Conservation (phyloP, 2,888 invertebrate species). For the Isoperla grammatica region DNA sequence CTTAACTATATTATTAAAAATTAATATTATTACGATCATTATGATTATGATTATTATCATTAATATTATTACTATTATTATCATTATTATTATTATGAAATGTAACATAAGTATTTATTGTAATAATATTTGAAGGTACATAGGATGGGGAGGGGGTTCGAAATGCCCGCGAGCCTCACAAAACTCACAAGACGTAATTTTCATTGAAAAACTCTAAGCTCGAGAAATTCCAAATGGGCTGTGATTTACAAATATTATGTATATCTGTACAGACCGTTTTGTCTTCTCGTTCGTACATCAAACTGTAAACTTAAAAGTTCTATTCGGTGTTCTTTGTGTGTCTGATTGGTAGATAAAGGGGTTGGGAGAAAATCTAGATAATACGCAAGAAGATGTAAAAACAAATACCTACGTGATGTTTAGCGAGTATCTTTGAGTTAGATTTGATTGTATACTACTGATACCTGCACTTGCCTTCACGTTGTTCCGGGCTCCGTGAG, state of each 20-base stretch:
- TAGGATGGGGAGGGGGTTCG: slow-evolving; percentile 5
- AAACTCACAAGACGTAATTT: background rate
- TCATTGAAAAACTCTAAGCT: slow-evolving; percentile 30
- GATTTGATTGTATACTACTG: slow-evolving; percentile 17
- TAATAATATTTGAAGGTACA: slow-evolving; percentile 28
- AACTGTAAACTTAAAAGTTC: slow-evolving; percentile 21
- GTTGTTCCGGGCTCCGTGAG: slow-evolving; percentile 7
- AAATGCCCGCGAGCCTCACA: slow-evolving; percentile 2
- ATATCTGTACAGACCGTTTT: slow-evolving; percentile 61
- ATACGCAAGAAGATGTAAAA: too few relatives aligned
- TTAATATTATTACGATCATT: slow-evolving; percentile 18
- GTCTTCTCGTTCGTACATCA: slow-evolving; percentile 47
- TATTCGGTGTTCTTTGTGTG: slow-evolving; percentile 27
- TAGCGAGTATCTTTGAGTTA: background rate
- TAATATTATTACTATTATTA: slow-evolving; percentile 33
- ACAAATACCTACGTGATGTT: slow-evolving; percentile 4
- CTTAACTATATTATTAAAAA: slow-evolving; percentile 13
- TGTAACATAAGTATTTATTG: slow-evolving; percentile 32
- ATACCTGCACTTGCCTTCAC: slow-evolving; percentile 23
- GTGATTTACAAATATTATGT: slow-evolving; percentile 53
- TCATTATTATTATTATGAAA: slow-evolving; percentile 30
- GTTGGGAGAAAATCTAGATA: slow-evolving; percentile 1
- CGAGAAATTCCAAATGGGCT: slow-evolving; percentile 74
- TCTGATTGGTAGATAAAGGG: slow-evolving; percentile 17
- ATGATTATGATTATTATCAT: slow-evolving; percentile 31